These are phyloP conservation scores for Gortyna flavago DNA, from an alignment of 2,888 invertebrate species.

Conservation along the genomic window DNA sequence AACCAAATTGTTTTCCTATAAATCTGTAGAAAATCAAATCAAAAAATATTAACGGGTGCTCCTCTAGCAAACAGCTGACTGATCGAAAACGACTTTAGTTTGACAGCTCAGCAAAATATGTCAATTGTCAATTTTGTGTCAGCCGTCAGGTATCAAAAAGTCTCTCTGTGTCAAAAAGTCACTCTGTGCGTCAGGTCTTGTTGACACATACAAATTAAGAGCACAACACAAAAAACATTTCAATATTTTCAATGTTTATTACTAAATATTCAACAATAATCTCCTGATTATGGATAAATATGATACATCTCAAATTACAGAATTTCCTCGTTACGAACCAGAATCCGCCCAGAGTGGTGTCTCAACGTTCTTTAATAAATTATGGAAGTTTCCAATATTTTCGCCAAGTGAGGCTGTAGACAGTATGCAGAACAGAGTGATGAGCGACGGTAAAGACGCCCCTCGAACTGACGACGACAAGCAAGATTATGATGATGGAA, in stretches of 20 bases:
- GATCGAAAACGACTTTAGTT: neutral
- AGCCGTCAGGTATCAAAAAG: neutral
- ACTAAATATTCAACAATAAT: constrained; percentile 20
- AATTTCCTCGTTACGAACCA: constrained; percentile 91
- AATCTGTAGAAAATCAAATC: no score
- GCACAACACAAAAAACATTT: no score
- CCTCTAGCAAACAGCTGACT: constrained; percentile 21
- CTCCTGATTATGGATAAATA: constrained; percentile 83
- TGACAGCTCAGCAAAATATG: no score
- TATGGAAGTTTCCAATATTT: constrained; percentile 93
- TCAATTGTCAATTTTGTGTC: neutral
- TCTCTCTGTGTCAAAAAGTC: no score
- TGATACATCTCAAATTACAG: constrained; percentile 86
- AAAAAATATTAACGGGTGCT: no score
- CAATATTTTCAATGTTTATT: constrained; percentile 49
- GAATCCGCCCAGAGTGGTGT: constrained; percentile 94
- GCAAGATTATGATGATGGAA: constrained; percentile 76
- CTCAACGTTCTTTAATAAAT: constrained; percentile 93
- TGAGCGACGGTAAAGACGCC: constrained; percentile 71
- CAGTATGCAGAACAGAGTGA: constrained; percentile 72
- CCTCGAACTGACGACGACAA: constrained; percentile 70
- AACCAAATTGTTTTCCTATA: no score
- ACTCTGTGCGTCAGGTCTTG: constrained; percentile 10
- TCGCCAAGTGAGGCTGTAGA: constrained; percentile 81
- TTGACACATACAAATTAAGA: no score